Evolutionary conservation across 2,888 invertebrate species (phyloP), one percentile per base, ranked within the genome.

Genomic region (Drosophila macrospina): DNA sequence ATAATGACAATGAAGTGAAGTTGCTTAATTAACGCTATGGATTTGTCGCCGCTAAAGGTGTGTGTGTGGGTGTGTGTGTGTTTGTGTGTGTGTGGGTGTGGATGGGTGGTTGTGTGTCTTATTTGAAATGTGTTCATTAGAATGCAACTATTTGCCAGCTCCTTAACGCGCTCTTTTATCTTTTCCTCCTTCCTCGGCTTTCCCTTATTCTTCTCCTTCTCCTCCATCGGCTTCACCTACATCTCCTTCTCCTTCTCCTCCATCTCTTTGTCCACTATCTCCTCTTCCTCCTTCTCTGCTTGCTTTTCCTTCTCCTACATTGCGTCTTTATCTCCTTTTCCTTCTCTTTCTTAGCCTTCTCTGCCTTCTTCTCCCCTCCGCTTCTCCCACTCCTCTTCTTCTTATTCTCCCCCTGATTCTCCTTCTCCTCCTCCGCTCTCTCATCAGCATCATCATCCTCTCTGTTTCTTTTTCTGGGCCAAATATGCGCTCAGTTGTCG

Each of bases 111-210:
- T 24, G 20, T 28, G 8, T 28, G 8, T 26, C 7, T 6, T 6
- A 7, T 60, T 36, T 32, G 42, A 39, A 59, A 54, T 78, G 76
- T 73, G 71, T 83, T 86, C 73, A 86, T 83, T 83, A 83, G 87
- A 84, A 68, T 73, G 73, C 78, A 69, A 75, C 78, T 80, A 78
- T 77, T 74, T 82, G 75, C 54, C 57, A 66, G 61, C 42, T 66
- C 13, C 64, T 68, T 61, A 48, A 45, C 20, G 20, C 3, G 20
- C 20, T 20, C 20, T 20, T 20, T 6, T 7, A 7, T 8, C 28
- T 6, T 8, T 8, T 28, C 8, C 8, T 28, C 7, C 8, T 28
- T 28, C 28, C 2, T 28, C 5, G 5, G 6, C 8, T 8, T 28
- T 7, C 28, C 8, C 28, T 8, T 8, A 28, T 28, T 8, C 0